Evolutionary conservation across 1,140 invertebrate genomes (phyloP).

Genomic region (Megathymus violae): DNA sequence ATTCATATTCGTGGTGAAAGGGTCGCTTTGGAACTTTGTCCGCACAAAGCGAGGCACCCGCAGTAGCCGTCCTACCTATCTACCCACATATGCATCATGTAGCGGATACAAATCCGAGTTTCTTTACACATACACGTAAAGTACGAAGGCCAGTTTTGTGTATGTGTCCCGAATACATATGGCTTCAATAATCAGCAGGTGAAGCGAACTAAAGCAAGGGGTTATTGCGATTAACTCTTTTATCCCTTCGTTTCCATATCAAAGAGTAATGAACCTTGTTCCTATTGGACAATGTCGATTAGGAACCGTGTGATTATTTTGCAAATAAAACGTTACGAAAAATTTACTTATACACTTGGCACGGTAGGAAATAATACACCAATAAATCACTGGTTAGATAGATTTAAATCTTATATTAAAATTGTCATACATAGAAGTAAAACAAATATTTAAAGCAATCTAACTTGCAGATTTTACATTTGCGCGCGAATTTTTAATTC

Average conservation of each 20-base stretch:
- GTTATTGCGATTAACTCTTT: slow-evolving; percentile 83
- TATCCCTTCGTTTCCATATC: slow-evolving; percentile 83
- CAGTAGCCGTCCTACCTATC: slow-evolving; percentile 79
- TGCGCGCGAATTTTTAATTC: slow-evolving; percentile 24
- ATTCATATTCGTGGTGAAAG: slow-evolving; percentile 79
- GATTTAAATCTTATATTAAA: too few relatives aligned
- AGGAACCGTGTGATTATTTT: slow-evolving; percentile 78
- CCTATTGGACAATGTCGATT: slow-evolving; percentile 77
- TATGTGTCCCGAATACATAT: slow-evolving; percentile 79
- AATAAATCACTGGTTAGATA: too few relatives aligned
- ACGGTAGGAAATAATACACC: background rate
- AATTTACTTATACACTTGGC: background rate
- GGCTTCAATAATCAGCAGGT: slow-evolving; percentile 83
- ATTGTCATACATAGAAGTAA: too few relatives aligned
- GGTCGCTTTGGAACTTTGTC: slow-evolving; percentile 71
- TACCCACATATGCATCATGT: slow-evolving; percentile 78
- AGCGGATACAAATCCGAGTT: slow-evolving; percentile 81
- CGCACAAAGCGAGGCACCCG: slow-evolving; percentile 75
- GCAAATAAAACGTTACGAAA: slow-evolving; percentile 7
- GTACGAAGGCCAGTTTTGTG: slow-evolving; percentile 78
- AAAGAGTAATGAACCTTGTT: slow-evolving; percentile 84
- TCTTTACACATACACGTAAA: slow-evolving; percentile 77
- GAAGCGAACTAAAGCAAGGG: slow-evolving; percentile 80
- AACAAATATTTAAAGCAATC: background rate
- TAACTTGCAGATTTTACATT: slow-evolving; percentile 16